phyloP scores from a whole-genome alignment of 2,888 invertebrate species.

The Eledone cirrhosa region DNA sequence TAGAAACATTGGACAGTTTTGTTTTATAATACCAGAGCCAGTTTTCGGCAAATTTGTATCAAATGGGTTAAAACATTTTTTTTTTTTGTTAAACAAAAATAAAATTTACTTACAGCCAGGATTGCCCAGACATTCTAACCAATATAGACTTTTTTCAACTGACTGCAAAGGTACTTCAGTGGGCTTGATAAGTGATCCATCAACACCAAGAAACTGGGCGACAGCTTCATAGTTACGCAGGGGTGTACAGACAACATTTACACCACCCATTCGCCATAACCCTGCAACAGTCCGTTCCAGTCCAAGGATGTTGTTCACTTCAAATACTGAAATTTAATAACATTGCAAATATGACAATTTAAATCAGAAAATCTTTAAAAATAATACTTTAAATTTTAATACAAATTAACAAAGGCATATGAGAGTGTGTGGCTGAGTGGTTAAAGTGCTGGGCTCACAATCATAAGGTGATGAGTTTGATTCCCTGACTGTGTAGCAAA shows the following conservation, averaged over 20 bases:
- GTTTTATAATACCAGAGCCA: no score
- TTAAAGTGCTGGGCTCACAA: no score
- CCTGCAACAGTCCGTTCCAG: constrained; percentile 49
- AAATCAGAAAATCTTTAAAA: background rate
- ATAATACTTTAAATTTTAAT: no score
- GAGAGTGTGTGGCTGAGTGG: no score
- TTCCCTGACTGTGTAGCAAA: no score
- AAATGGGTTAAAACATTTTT: no score
- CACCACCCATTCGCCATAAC: constrained; percentile 46
- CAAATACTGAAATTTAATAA: constrained; percentile 43
- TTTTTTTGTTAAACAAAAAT: no score
- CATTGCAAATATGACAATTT: background rate
- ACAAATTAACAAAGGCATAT: no score
- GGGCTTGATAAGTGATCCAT: constrained; percentile 35
- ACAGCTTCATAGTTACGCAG: constrained; percentile 45
- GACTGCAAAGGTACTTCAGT: constrained; percentile 35
- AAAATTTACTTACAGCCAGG: constrained; percentile 7
- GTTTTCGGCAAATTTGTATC: no score
- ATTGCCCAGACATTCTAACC: constrained; percentile 43
- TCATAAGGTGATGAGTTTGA: no score
- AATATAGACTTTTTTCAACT: constrained; percentile 44
- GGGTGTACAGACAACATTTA: constrained; percentile 45
- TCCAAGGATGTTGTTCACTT: constrained; percentile 49
- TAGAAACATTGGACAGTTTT: no score
- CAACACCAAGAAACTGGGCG: constrained; percentile 41